Base-by-base conservation (phyloP, 2,797 vertebrate genomes). In the Microcaecilia unicolor region DNA sequence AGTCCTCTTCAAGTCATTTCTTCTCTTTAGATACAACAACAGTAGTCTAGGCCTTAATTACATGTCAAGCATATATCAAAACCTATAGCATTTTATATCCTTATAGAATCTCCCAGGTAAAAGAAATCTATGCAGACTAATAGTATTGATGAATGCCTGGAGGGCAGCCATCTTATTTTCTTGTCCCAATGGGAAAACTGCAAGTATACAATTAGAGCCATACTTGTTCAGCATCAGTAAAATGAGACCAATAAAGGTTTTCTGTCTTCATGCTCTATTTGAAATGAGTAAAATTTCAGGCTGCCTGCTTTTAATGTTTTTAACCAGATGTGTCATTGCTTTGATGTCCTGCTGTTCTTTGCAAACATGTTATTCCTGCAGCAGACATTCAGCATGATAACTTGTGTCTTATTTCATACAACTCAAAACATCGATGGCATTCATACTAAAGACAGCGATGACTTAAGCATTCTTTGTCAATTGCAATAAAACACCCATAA, bases 121-220 rank as follows among this genome's bases (percentile, higher is more conserved):
- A 60, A 61, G 51, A 70, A 83, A 87, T 82, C 83, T 63, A 84
- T 88, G 77, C 85, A 75, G 75, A 83, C 67, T 74, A 86, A 80
- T 70, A 63, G 63, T 74, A 76, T 72, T 80, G 76, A 64, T 61
- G 76, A 75, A 74, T 70, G 68, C 74, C 84, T 84, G 61, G 64
- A 79, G 71, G 78, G 63, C 39, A 81, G 67, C 73, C 72, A 80
- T 85, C 64, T 81, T 80, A 76, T 72, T 80, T 65, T 75, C 55
- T 69, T 66, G 37, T 61, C 73, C 64, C 69, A 74, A 71, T 53
- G 70, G 78, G 72, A 41, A 73, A 72, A 65, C 36, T 53, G 54
- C 67, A 76, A 73, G 61, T 76, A 63, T 56, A 62, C 59, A 71
- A 71, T 76, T 59, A 60, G 57, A 36, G 55, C 42, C 69, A 66